Evolutionary conservation across 2,113 vertebrate genomes (phyloP), one percentile per base, ranked within the genome.

Genomic region (Colossoma macropomum): DNA sequence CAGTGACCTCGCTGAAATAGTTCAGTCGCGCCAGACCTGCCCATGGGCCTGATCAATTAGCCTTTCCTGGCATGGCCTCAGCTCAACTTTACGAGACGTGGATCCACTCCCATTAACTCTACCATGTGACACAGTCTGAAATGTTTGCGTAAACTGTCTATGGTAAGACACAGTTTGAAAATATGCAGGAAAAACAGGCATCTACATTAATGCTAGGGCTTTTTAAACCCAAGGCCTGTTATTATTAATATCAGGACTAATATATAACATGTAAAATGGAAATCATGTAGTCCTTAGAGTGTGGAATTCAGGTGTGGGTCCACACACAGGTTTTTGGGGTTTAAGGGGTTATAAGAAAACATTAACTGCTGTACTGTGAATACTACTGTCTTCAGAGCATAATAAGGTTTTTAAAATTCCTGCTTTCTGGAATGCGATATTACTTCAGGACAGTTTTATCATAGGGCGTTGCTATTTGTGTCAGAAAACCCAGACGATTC

Each of bases 1-100:
- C 68, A 54, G 54, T 59, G 85, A 83, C 77, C 71, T 86, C 12
- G 56, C 19, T 74, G 66, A 56, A 77, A 71, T 70, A 52, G 28
- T 27, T 34, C n/a, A 13, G 62, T 66, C n/a, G 48, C 48, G 21
- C 21, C 81, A 38, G 65, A 76, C 77, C 77, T 63, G 71, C 81
- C 56, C 56, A 66, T 41, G 23, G 27, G 62, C 19, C 70, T 8
- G 54, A 56, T 75, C 72, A 56, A 34, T 81, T 68, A 66, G 27
- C 62, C 56, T 70, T 65, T 45, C 73, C 56, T 56, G 50, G 32
- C 7, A 17, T n/a, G 63, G 65, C 45, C 16, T 56, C 27, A 25
- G 13, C 48, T 70, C 56, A 60, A 62, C 27, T 28, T 77, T 56
- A 30, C 0, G 16, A 13, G 48, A 75, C 25, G 9, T 4, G 19